Conservation (phyloP, 1,140 invertebrate genomes). For the Drosophila malerkotliana region DNA sequence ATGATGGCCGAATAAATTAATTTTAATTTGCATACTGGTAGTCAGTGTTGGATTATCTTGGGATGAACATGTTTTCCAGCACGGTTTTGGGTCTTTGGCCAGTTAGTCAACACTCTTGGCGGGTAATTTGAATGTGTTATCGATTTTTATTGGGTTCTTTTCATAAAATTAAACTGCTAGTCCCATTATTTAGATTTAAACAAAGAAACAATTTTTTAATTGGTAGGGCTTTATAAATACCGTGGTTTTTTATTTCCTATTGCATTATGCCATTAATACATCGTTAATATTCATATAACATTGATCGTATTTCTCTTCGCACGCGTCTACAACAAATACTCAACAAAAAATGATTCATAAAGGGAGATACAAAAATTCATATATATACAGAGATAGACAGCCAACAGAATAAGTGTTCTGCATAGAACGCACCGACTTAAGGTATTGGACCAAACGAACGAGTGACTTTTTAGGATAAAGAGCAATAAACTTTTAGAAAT, state of each 20-base stretch:
- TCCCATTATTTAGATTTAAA: too few species aligned
- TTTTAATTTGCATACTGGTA: constrained; percentile 33
- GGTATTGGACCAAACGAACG: constrained; percentile 17
- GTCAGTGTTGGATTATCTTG: not conserved
- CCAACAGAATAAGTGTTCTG: constrained; percentile 21
- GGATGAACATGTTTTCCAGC: not conserved
- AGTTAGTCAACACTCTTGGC: not conserved
- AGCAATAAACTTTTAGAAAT: constrained; percentile 40
- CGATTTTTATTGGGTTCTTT: not conserved
- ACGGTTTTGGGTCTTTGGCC: not conserved
- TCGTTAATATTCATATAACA: constrained; percentile 77
- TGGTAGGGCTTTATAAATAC: constrained; percentile 68
- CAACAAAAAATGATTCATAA: constrained; percentile 59
- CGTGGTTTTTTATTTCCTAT: constrained; percentile 63
- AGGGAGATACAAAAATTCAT: constrained; percentile 60
- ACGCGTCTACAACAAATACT: constrained; percentile 63
- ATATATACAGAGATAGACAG: constrained; percentile 52
- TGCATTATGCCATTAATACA: constrained; percentile 68
- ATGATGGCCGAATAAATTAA: constrained; percentile 48
- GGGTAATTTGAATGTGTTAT: not conserved
- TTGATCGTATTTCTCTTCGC: constrained; percentile 52
- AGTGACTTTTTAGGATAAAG: constrained; percentile 3
- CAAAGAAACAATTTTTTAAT: constrained; percentile 5
- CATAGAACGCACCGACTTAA: constrained; percentile 4
- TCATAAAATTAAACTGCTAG: too few species aligned